These are phyloP conservation scores for Lasiurus borealis DNA, from an alignment of 2,113 vertebrate genomes.

Conservation along the genomic window DNA sequence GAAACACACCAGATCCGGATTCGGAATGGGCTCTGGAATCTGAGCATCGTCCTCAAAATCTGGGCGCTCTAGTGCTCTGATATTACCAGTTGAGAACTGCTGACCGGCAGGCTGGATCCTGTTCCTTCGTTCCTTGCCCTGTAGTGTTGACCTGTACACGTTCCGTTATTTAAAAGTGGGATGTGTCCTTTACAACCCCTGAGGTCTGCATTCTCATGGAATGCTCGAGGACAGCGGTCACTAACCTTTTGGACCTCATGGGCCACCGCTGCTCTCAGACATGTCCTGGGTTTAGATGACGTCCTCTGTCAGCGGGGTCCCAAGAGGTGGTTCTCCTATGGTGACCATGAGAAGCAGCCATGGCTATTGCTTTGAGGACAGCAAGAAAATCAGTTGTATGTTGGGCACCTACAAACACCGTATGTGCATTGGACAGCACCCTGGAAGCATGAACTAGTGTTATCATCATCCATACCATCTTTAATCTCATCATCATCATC, in stretches of 20 bases:
- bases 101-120: accelerated
- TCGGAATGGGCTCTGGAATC: neutral
- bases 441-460: neutral
- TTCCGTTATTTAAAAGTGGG: neutral
- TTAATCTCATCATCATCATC: accelerated
- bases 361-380: neutral
- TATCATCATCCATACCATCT: neutral
- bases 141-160: neutral
- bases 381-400: neutral
- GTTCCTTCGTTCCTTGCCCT: neutral
- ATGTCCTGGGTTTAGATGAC: neutral
- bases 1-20: neutral
- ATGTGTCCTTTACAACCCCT: neutral
- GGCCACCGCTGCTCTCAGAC: no score
- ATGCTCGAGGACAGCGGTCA: neutral
- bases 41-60: neutral
- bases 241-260: no score
- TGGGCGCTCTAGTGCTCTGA: neutral
- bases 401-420: neutral
- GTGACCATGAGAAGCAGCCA: neutral
- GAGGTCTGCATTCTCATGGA: neutral
- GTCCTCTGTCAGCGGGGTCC: neutral
- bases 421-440: accelerated
- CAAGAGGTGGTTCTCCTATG: neutral
- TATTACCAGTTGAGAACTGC: neutral